Conservation (phyloP, 2,888 invertebrate species). For the Meandrusa payeni region DNA sequence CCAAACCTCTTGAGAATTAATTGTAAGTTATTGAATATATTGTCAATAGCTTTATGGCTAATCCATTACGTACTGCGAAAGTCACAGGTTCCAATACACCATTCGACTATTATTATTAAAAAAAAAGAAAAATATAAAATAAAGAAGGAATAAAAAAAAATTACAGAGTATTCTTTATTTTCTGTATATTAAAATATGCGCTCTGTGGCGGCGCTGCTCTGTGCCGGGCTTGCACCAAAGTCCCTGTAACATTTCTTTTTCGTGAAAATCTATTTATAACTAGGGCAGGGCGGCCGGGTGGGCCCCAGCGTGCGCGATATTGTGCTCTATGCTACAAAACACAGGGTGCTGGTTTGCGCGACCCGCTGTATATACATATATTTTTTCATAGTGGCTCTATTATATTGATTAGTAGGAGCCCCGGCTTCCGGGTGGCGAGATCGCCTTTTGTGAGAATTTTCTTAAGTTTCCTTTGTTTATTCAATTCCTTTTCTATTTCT, state of each 20-base stretch:
- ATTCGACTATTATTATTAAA: too few relatives aligned
- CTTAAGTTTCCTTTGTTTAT: slow-evolving; percentile 66
- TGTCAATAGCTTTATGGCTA: too few relatives aligned
- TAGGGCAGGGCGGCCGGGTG: slow-evolving; percentile 66
- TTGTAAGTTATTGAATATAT: too few relatives aligned
- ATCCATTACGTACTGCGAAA: too few relatives aligned
- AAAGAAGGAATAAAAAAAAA: too few relatives aligned
- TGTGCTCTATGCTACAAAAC: slow-evolving; percentile 37
- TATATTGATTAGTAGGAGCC: slow-evolving; percentile 78
- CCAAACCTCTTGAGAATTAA: too few relatives aligned
- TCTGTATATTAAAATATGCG: too few relatives aligned
- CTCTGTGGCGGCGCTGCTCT: slow-evolving; percentile 64
- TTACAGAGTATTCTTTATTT: too few relatives aligned
- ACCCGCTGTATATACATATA: slow-evolving; percentile 49
- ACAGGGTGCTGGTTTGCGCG: slow-evolving; percentile 29
- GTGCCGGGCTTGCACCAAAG: slow-evolving; percentile 72
- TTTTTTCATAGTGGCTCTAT: slow-evolving; percentile 77
- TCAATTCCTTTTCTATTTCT: slow-evolving; percentile 40
- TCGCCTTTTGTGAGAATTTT: slow-evolving; percentile 66
- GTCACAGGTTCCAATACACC: too few relatives aligned
- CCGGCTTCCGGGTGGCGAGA: slow-evolving; percentile 62
- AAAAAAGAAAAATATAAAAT: too few relatives aligned
- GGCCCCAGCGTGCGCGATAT: slow-evolving; percentile 33
- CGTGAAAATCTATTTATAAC: slow-evolving; percentile 82
- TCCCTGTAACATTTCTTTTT: slow-evolving; percentile 81